Evolutionary conservation across 2,113 vertebrate genomes (phyloP).

Genomic region (Pseudonaja textilis): DNA sequence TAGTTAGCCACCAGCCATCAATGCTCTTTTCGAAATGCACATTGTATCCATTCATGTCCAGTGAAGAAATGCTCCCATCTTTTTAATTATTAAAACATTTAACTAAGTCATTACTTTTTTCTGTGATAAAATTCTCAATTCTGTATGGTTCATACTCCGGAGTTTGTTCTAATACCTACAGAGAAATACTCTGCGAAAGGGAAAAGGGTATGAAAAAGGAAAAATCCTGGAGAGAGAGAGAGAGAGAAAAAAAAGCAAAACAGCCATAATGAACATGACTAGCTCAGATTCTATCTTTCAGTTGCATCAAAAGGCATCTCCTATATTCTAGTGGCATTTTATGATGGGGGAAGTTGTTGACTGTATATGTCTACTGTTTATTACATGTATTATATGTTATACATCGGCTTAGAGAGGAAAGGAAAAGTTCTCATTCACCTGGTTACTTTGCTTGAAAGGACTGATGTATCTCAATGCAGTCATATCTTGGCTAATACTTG

Average conservation of each 20-base stretch:
- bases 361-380: neutral
- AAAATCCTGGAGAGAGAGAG: neutral
- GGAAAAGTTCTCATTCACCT: neutral
- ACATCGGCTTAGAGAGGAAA: neutral
- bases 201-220: neutral
- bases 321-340: neutral
- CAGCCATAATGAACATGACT: neutral
- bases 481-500: neutral
- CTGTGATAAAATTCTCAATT: neutral
- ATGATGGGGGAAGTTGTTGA: neutral
- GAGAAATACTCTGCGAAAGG: neutral
- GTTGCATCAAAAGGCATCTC: neutral
- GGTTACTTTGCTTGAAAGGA: neutral
- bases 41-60: neutral
- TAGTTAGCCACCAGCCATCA: neutral
- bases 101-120: neutral
- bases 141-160: neutral
- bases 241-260: neutral
- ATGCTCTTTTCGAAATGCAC: neutral
- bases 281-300: neutral
- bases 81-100: neutral
- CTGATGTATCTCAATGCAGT: neutral
- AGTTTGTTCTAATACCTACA: too few species aligned
- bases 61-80: neutral
- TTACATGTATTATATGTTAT: neutral